Percentiles rank a stretch among this genome's conserved stretches.
These are phyloP conservation scores for Yponomeuta malinellus DNA, from an alignment of 2,888 invertebrate genomes.

Conservation along the genomic window DNA sequence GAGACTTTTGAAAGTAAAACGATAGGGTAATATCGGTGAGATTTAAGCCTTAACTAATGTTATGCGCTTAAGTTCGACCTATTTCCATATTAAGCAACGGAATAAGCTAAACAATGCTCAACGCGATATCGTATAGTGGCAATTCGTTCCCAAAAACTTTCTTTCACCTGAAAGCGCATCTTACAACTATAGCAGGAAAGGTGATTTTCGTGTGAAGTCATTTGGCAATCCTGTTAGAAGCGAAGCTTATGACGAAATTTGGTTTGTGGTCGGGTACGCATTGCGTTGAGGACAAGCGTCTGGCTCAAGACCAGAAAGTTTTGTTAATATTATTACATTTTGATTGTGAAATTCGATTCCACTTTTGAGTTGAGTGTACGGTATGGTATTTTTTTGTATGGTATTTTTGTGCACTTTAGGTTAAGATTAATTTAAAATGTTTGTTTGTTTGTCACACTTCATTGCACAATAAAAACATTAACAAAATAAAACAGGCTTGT, in stretches of 20 bases:
- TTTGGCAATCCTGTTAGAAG: conserved; percentile 18
- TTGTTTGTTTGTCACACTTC: too few relatives aligned
- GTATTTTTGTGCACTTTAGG: too few relatives aligned
- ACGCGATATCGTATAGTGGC: conserved; percentile 24
- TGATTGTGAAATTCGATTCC: conserved; percentile 11
- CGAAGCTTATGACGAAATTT: conserved; percentile 42
- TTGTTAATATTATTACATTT: conserved; percentile 13
- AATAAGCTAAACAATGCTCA: conserved; percentile 41
- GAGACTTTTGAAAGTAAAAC: too few relatives aligned
- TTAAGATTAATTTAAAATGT: too few relatives aligned
- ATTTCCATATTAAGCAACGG: conserved; percentile 5
- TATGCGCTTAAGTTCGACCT: not conserved
- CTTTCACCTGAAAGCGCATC: not conserved
- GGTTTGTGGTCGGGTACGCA: conserved; percentile 31
- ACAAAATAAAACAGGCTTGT: too few relatives aligned
- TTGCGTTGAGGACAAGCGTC: conserved; percentile 37
- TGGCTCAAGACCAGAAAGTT: conserved; percentile 16
- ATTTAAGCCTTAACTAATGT: not conserved
- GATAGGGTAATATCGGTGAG: not conserved
- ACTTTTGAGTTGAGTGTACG: not conserved
- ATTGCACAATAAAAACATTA: too few relatives aligned
- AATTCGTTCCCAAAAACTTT: not conserved
- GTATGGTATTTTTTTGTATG: not conserved
- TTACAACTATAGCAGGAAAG: not conserved
- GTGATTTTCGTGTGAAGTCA: not conserved